Evolutionary conservation across 2,888 invertebrate genomes (phyloP).

Genomic region (Sinhomidia bicolor): DNA sequence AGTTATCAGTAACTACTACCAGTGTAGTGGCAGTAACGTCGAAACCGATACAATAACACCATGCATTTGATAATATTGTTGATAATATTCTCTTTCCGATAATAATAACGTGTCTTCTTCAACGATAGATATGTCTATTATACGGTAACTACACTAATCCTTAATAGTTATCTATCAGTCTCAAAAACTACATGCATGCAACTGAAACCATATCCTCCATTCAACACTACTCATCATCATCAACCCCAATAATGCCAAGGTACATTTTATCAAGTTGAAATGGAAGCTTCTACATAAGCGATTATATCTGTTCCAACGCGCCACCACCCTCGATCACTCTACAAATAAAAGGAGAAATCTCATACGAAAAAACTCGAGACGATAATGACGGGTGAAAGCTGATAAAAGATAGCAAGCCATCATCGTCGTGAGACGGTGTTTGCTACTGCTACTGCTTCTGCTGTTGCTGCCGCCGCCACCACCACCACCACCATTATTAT

Average conservation of each 20-base stretch:
- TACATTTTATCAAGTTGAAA: neutral
- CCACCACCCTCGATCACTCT: conserved; percentile 24
- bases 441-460: too few relatives aligned
- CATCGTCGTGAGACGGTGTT: conserved; percentile 2
- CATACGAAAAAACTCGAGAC: conserved; percentile 63
- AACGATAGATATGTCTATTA: neutral
- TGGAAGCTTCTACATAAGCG: conserved; percentile 11
- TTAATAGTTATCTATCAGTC: neutral
- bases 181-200: neutral
- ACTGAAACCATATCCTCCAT: neutral
- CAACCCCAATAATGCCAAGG: neutral
- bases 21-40: neutral
- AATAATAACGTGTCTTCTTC: neutral
- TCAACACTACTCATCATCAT: neutral
- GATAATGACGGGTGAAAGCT: conserved; percentile 72
- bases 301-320: conserved; percentile 17
- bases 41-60: conserved; percentile 22
- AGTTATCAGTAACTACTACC: conserved; percentile 24
- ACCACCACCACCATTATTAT: neutral
- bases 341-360: conserved; percentile 46
- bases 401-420: conserved; percentile 50
- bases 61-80: neutral
- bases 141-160: neutral
- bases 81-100: neutral
- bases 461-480: neutral